Evolutionary conservation across 2,113 vertebrate genomes (phyloP).

Genomic region (Dasyurus viverrinus): DNA sequence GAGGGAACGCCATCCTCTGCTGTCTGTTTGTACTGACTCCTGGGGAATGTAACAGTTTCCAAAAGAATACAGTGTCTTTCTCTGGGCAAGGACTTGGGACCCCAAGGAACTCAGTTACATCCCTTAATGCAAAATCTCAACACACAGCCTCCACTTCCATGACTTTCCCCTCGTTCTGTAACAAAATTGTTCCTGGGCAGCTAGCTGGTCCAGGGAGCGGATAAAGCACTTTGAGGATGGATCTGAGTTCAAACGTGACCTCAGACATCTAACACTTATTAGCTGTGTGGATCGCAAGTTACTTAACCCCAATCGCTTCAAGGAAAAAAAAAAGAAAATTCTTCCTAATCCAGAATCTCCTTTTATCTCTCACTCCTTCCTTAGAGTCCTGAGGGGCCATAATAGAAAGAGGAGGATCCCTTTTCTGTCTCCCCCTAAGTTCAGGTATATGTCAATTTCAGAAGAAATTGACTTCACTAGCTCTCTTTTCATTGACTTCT

Average conservation of each 20-base stretch:
- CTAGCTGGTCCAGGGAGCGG: no score
- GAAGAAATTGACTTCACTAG: not conserved
- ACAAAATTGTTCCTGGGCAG: not conserved
- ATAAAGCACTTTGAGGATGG: no score
- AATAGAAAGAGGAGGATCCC: not conserved
- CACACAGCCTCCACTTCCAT: not conserved
- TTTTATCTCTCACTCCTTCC: not conserved
- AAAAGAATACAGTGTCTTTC: not conserved
- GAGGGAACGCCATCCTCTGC: not conserved
- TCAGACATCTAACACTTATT: no score
- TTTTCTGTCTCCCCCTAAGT: not conserved
- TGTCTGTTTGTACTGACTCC: not conserved
- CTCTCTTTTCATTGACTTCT: not conserved
- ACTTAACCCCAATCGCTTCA: no score
- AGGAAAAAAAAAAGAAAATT: not conserved
- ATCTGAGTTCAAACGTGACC: no score
- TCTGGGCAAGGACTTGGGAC: not conserved
- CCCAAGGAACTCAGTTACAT: not conserved
- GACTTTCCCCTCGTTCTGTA: not conserved
- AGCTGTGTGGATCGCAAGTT: no score
- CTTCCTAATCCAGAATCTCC: not conserved
- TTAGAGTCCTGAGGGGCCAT: not conserved
- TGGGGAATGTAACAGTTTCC: not conserved
- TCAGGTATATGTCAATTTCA: not conserved
- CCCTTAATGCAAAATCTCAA: not conserved